A percentile compares a stretch with the other conserved stretches of the same genome.
These are phyloP conservation scores for Dendroctonus valens DNA, from an alignment of 1,140 invertebrate genomes.

Conservation along the genomic window DNA sequence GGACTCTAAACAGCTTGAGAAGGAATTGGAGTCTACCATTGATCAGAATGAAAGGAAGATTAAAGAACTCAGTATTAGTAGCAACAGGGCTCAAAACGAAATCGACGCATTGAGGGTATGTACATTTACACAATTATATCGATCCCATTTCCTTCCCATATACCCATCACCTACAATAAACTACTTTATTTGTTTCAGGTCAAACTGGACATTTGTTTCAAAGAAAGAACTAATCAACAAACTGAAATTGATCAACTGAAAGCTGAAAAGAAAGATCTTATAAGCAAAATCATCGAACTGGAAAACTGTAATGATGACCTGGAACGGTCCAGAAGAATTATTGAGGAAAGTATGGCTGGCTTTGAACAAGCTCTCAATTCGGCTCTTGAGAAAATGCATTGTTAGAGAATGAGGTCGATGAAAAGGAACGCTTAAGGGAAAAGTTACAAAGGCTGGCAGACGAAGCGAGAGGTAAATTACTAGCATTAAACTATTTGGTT, in stretches of 20 bases:
- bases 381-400: conserved; percentile 96
- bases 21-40: conserved; percentile 89
- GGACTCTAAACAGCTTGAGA: conserved; percentile 87
- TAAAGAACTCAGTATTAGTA: conserved; percentile 76
- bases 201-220: conserved; percentile 75
- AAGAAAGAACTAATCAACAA: conserved; percentile 69
- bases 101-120: conserved; percentile 79
- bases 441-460: conserved; percentile 94
- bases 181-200: conserved; percentile 55
- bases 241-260: conserved; percentile 75
- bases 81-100: conserved; percentile 78
- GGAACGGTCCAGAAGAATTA: conserved; percentile 90
- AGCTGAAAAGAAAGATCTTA: conserved; percentile 78
- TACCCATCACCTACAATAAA: not conserved
- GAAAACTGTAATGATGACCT: conserved; percentile 98
- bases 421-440: conserved; percentile 87
- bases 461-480: conserved; percentile 84
- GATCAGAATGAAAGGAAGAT: conserved; percentile 86
- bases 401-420: conserved; percentile 94
- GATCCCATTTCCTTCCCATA: conserved; percentile 4
- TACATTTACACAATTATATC: not conserved
- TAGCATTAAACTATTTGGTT: not conserved
- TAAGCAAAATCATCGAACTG: conserved; percentile 86
- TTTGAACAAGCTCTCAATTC: conserved; percentile 91
- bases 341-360: conserved; percentile 88